Conservation (phyloP, 2,113 vertebrate species). For the Paracanthobrama guichenoti region DNA sequence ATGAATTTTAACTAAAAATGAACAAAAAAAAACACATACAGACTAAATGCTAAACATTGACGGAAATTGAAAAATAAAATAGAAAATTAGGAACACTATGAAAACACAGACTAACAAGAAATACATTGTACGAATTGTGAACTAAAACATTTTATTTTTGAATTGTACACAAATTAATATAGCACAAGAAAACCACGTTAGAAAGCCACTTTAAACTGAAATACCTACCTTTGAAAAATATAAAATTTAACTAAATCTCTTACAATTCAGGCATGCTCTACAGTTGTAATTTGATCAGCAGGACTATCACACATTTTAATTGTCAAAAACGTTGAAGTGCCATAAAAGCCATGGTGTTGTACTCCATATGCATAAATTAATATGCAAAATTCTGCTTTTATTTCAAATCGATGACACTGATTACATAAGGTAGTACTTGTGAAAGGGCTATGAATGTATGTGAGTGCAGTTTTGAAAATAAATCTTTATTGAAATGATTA, state of each 20-base stretch:
- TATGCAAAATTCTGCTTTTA: constrained; percentile 40
- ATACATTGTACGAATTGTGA: constrained; percentile 67
- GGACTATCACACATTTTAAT: constrained; percentile 31
- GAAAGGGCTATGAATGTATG: constrained; percentile 33
- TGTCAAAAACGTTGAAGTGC: constrained; percentile 19
- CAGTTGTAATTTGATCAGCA: constrained; percentile 33
- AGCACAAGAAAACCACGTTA: constrained; percentile 56
- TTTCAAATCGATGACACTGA: constrained; percentile 38
- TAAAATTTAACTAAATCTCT: constrained; percentile 47
- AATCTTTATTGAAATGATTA: constrained; percentile 64
- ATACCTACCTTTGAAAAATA: constrained; percentile 63
- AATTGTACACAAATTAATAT: constrained; percentile 62
- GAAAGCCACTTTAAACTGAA: constrained; percentile 40
- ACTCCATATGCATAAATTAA: constrained; percentile 24
- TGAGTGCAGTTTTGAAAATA: constrained; percentile 49
- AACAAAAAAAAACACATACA: constrained; percentile 18
- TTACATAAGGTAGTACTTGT: constrained; percentile 6
- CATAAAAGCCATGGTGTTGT: constrained; percentile 29
- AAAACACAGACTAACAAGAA: constrained; percentile 63
- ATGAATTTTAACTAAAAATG: neutral
- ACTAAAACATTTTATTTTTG: constrained; percentile 70
- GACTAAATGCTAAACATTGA: constrained; percentile 28
- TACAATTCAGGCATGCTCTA: constrained; percentile 48
- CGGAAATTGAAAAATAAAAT: neutral
- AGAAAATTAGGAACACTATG: constrained; percentile 25